phyloP scores from a whole-genome alignment of 2,113 vertebrate species.

The Chaetodon auriga region DNA sequence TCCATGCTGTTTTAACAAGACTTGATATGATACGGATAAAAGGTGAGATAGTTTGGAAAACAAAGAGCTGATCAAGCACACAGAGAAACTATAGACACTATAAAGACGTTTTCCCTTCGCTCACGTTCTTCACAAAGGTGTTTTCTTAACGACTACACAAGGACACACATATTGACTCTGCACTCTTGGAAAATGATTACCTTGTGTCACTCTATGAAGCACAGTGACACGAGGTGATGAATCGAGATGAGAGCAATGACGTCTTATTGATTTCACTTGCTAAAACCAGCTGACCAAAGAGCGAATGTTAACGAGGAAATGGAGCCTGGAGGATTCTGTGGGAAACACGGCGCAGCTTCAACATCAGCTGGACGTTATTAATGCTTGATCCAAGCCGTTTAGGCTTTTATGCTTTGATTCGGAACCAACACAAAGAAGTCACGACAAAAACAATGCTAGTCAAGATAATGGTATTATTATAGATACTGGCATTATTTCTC shows the following conservation, averaged over 20 bases:
- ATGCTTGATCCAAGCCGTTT: neutral
- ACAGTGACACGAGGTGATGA: neutral
- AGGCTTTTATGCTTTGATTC: no score
- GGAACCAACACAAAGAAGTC: no score
- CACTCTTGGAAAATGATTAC: constrained; percentile 1
- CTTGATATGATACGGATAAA: neutral
- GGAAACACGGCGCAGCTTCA: neutral
- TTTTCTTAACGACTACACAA: constrained; percentile 5
- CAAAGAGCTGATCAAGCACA: neutral
- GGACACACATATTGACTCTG: neutral
- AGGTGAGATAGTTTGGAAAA: neutral
- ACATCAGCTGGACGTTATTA: neutral
- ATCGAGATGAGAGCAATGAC: constrained; percentile 9
- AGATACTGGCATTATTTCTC: no score
- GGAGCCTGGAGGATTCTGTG: neutral
- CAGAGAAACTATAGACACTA: no score
- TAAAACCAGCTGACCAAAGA: constrained; percentile 5
- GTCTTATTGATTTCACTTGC: constrained; percentile 31
- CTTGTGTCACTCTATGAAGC: neutral
- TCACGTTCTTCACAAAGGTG: neutral
- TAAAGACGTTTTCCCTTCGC: neutral
- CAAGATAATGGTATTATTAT: no score
- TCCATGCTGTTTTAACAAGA: neutral
- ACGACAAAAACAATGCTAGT: no score
- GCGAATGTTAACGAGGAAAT: neutral